A percentile compares a stretch with the other conserved stretches of the same genome.
Conservation (phyloP, 2,888 invertebrate species). For the Lissonota sp. region DNA sequence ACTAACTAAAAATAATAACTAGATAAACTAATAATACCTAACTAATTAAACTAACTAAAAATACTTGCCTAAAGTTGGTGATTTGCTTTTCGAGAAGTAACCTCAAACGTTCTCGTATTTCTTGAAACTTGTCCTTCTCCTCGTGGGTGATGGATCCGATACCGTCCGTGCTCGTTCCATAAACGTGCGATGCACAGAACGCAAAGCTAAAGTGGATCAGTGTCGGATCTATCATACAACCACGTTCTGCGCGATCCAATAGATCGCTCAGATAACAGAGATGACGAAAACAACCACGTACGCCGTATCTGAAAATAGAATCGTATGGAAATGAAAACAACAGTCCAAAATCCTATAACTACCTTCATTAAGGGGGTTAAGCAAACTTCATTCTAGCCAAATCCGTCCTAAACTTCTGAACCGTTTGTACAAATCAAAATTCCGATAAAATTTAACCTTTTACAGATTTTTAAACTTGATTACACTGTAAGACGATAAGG, state of each 20-base stretch:
- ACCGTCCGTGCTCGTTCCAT: slow-evolving; percentile 99
- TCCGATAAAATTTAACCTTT: too few relatives aligned
- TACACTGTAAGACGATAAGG: too few relatives aligned
- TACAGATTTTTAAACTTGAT: too few relatives aligned
- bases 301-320: slow-evolving; percentile 90
- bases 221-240: slow-evolving; percentile 98
- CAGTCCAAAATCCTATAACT: too few relatives aligned
- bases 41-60: too few relatives aligned
- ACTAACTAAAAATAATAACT: too few relatives aligned
- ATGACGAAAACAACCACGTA: slow-evolving; percentile 98
- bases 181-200: slow-evolving; percentile 99
- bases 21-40: too few relatives aligned
- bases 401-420: too few relatives aligned
- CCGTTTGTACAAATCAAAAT: too few relatives aligned
- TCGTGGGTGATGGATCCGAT: slow-evolving; percentile 99
- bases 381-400: too few relatives aligned
- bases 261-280: slow-evolving; percentile 98
- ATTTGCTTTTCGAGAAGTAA: slow-evolving; percentile 98
- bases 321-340: too few relatives aligned
- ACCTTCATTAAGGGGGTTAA: too few relatives aligned
- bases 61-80: slow-evolving; percentile 95
- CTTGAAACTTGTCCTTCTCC: slow-evolving; percentile 98
- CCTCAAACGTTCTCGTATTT: slow-evolving; percentile 97
- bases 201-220: slow-evolving; percentile 99
- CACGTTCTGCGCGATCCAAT: slow-evolving; percentile 96